phyloP scores from a whole-genome alignment of 2,888 invertebrate species.

The Agrotis exclamationis region DNA sequence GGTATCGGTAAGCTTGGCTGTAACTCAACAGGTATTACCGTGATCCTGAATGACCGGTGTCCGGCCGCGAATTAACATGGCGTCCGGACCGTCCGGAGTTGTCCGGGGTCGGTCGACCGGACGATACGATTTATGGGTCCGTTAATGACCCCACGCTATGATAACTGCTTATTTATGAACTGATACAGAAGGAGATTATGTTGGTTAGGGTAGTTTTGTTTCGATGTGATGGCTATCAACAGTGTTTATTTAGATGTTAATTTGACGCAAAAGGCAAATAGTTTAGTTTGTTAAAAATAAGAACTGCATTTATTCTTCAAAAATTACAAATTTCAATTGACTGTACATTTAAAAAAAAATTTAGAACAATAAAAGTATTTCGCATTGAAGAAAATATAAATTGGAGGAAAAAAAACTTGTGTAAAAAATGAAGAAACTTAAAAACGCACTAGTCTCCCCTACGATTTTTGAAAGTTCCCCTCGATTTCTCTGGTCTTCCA shows the following conservation, averaged over 20 bases:
- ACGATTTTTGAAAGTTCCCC: too few relatives aligned
- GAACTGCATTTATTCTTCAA: too few relatives aligned
- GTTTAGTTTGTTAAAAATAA: too few relatives aligned
- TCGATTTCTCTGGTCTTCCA: too few relatives aligned
- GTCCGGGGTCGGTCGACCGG: constrained; percentile 63
- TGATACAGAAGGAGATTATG: constrained; percentile 53
- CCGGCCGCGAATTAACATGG: constrained; percentile 82
- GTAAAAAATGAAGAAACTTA: too few relatives aligned
- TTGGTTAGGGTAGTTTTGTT: constrained; percentile 39
- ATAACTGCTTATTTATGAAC: constrained; percentile 69
- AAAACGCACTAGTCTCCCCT: too few relatives aligned
- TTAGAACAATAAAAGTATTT: too few relatives aligned
- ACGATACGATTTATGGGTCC: constrained; percentile 73
- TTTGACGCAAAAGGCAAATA: neutral
- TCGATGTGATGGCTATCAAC: constrained; percentile 4
- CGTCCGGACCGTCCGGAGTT: constrained; percentile 66
- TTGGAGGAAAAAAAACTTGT: too few relatives aligned
- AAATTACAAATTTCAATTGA: too few relatives aligned
- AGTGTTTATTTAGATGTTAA: constrained; percentile 21
- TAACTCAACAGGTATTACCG: constrained; percentile 90
- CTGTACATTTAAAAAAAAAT: too few relatives aligned
- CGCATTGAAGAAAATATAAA: too few relatives aligned
- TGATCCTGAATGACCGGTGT: constrained; percentile 85
- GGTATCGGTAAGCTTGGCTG: constrained; percentile 78
- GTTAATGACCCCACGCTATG: constrained; percentile 75